These are phyloP conservation scores for Triops cancriformis DNA, from an alignment of 1,140 invertebrate genomes.

Conservation along the genomic window DNA sequence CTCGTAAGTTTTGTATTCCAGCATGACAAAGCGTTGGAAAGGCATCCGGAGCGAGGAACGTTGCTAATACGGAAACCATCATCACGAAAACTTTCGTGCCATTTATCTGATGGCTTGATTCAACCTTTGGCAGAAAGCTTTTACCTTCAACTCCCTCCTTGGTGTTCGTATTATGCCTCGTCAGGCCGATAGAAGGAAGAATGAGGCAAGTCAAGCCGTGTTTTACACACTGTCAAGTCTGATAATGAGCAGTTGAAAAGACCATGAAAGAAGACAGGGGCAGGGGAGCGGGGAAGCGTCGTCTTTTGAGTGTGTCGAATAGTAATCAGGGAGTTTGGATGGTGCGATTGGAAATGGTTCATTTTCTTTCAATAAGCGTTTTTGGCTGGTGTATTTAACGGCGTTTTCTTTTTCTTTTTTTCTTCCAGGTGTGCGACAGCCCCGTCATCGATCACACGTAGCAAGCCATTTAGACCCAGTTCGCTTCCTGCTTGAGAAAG, in stretches of 20 bases:
- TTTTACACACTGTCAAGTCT: background rate
- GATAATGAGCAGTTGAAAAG: background rate
- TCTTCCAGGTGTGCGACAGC: background rate
- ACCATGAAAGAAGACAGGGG: background rate
- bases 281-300: background rate
- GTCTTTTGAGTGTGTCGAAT: background rate
- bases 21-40: background rate
- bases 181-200: background rate
- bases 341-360: background rate
- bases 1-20: background rate
- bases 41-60: background rate
- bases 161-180: background rate
- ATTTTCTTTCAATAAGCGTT: background rate
- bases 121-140: background rate
- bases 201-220: background rate
- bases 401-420: background rate
- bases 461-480: background rate
- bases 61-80: no score
- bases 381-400: no score
- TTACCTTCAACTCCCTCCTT: background rate
- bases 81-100: no score
- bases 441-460: background rate
- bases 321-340: background rate
- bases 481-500: background rate
- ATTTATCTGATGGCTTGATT: background rate